A percentile compares a stretch with the other conserved stretches of the same genome.
Conservation (phyloP, 2,113 vertebrate species). For the Alligator sinensis region DNA sequence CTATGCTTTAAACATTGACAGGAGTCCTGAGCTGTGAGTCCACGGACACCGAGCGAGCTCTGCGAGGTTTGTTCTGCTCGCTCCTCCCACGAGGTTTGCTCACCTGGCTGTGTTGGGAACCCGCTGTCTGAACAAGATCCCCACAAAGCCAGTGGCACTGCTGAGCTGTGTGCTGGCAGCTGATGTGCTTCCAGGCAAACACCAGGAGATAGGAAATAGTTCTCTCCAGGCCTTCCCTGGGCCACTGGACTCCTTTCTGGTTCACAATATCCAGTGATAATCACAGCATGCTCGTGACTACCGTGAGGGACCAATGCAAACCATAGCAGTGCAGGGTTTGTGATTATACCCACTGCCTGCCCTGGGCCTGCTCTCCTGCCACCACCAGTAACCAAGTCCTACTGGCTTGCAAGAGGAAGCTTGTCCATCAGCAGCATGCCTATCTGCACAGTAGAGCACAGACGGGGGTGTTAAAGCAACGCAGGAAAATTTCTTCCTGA, state of each 20-base stretch:
- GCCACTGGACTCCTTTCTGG: background rate
- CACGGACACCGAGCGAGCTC: slow-evolving; percentile 13
- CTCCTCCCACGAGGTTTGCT: slow-evolving; percentile 15
- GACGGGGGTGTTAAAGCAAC: background rate
- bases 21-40: background rate
- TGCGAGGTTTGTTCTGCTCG: slow-evolving; percentile 2
- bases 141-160: background rate
- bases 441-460: background rate
- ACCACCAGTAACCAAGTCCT: background rate
- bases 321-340: background rate
- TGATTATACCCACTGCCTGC: background rate
- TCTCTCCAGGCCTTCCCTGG: background rate
- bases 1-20: background rate
- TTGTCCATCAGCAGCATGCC: background rate
- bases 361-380: background rate
- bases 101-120: background rate
- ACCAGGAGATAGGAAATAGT: background rate
- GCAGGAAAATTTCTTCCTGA: background rate
- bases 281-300: background rate
- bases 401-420: background rate
- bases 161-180: background rate
- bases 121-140: background rate
- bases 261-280: background rate
- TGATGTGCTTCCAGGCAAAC: background rate
- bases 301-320: background rate